Evolutionary conservation across 2,797 vertebrate species (phyloP).

Genomic region (Fistularia commersonii): DNA sequence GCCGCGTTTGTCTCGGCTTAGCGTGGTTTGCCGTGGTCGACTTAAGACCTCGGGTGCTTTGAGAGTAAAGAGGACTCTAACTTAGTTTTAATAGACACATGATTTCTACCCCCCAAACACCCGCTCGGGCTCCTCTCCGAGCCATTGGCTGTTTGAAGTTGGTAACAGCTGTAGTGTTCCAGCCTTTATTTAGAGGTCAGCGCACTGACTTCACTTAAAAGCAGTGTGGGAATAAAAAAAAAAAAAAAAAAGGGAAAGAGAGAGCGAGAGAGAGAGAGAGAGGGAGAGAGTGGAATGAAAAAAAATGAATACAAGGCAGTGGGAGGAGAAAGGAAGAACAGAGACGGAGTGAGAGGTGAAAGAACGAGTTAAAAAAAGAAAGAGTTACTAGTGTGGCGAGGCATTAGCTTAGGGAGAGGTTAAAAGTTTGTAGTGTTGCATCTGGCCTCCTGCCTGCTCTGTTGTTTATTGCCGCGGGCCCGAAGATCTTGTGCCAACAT

Average conservation of each 20-base stretch:
- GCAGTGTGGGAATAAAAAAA: constrained; percentile 62
- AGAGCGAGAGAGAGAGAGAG: too few relatives aligned
- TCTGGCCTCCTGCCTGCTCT: constrained; percentile 81
- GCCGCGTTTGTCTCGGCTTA: constrained; percentile 32
- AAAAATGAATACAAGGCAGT: constrained; percentile 54
- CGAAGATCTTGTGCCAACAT: constrained; percentile 78
- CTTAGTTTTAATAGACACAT: constrained; percentile 80
- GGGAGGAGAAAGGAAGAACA: constrained; percentile 61
- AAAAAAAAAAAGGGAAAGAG: constrained; percentile 36
- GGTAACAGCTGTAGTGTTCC: constrained; percentile 79
- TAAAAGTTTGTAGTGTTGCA: constrained; percentile 81
- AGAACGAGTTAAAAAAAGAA: constrained; percentile 70
- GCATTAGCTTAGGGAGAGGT: constrained; percentile 78
- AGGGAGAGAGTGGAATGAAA: too few relatives aligned
- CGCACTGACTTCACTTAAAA: constrained; percentile 77
- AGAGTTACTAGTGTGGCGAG: constrained; percentile 71
- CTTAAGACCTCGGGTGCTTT: constrained; percentile 61
- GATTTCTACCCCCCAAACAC: constrained; percentile 69
- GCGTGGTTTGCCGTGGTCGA: constrained; percentile 59
- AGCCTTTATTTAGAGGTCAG: constrained; percentile 83
- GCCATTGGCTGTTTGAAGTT: constrained; percentile 75
- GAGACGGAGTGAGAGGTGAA: constrained; percentile 64
- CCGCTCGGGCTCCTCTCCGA: constrained; percentile 59
- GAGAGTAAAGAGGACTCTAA: constrained; percentile 68
- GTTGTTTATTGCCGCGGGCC: constrained; percentile 81